phyloP scores from a whole-genome alignment of 2,888 invertebrate species.

The Eumerus sabulonum region DNA sequence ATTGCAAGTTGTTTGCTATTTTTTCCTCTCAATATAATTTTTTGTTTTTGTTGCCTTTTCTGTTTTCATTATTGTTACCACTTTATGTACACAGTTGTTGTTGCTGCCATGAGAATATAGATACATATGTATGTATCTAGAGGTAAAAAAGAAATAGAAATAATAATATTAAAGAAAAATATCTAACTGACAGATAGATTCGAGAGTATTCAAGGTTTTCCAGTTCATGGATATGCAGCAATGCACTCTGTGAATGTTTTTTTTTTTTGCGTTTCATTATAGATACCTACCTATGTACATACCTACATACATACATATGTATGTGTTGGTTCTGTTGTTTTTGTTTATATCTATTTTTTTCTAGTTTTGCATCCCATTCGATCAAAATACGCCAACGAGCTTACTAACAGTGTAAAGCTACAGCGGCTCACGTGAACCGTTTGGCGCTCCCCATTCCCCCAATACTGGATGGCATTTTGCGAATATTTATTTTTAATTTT shows the following conservation, averaged over 20 bases:
- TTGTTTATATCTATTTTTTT: slow-evolving; percentile 28
- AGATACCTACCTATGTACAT: no score
- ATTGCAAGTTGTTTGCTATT: slow-evolving; percentile 44
- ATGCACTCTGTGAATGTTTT: slow-evolving; percentile 34
- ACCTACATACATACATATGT: no score
- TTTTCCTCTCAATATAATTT: slow-evolving; percentile 12
- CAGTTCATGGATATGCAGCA: slow-evolving; percentile 76
- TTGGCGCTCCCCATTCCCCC: slow-evolving; percentile 58
- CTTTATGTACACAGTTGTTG: slow-evolving; percentile 30
- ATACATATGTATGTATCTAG: slow-evolving; percentile 58
- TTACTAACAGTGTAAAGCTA: slow-evolving; percentile 70
- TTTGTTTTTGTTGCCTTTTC: slow-evolving; percentile 30
- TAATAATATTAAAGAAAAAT: slow-evolving; percentile 49
- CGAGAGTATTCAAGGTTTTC: slow-evolving; percentile 78
- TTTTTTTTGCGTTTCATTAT: slow-evolving; percentile 6
- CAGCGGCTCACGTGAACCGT: slow-evolving; percentile 50
- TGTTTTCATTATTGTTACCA: slow-evolving; percentile 52
- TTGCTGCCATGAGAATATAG: slow-evolving; percentile 46
- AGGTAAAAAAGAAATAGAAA: slow-evolving; percentile 24
- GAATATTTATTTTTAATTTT: slow-evolving; percentile 22
- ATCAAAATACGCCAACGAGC: slow-evolving; percentile 69
- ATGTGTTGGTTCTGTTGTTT: slow-evolving; percentile 2
- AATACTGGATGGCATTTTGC: slow-evolving; percentile 57
- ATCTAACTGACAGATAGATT: slow-evolving; percentile 62
- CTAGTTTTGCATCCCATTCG: slow-evolving; percentile 56